Base-by-base conservation (phyloP, 37 sponge, comb jelly and placozoan genomes). In the Spongilla lacustris region DNA sequence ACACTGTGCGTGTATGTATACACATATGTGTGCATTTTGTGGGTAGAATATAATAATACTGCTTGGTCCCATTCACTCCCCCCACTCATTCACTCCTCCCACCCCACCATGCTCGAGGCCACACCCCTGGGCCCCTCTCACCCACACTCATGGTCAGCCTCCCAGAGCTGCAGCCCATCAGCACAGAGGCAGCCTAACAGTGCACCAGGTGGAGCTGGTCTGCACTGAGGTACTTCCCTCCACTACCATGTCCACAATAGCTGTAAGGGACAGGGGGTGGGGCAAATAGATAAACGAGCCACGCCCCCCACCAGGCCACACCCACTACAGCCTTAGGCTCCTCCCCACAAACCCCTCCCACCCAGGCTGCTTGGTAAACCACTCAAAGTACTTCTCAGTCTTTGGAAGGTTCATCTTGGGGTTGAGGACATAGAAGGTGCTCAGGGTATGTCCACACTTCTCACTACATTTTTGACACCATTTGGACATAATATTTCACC, bases 81-180 rank as follows among this genome's bases (percentile, higher is more conserved):
- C n/a, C n/a, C n/a, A n/a, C n/a, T n/a, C n/a, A n/a, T 6, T 6
- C 41, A 41, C 41, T 41, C 41, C n/a, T n/a, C n/a, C 41, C 41
- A 41, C 41, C 41, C 41, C 6, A n/a, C n/a, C n/a, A n/a, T n/a
- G n/a, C n/a, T n/a, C 41, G 6, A 9, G 3, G 6, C 6, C 6
- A 3, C 41, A 3, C 41, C 41, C 41, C n/a, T n/a, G n/a, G n/a
- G n/a, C 8, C 58, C 58, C 58, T 14, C 58, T 81, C 50, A 1
- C 28, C 36, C 37, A 81, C 92, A 70, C 72, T 67, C 28, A 66
- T 84, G 0, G 23, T 48, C 34, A 97, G 81, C 27, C 86, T 86
- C 27, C 90, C 95, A 41, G 92, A 94, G 83, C 94, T 91, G 69
- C 98, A 97, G 30, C 98, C 98, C 87, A 95, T 91, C 78, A 95